Evolutionary conservation across 1,140 invertebrate species (phyloP), one percentile per base, ranked within the genome.

Genomic region (Drosophila bocki): DNA sequence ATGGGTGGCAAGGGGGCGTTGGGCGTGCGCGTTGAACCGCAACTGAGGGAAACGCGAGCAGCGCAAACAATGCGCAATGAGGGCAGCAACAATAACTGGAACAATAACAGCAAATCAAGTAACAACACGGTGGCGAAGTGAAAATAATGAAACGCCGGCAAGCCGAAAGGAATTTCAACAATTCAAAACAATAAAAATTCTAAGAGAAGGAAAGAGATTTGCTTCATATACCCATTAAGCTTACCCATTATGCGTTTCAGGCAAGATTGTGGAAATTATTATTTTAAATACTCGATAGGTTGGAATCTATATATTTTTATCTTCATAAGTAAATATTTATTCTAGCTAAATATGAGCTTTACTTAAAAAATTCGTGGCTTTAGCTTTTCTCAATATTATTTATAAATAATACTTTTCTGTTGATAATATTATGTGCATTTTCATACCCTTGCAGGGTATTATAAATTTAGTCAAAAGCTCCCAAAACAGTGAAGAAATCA

Each of bases 21-120:
- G 35, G 37, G 50, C 11, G 39, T 19, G 78, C 84, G 84, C 84
- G 84, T 88, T 84, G 65, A 84, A 88, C 80, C 84, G 78, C 85
- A 90, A 37, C 84, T 82, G 78, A 75, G 74, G 64, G 50, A 90
- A 84, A 63, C 80, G 84, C 84, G 81, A 80, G 82, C 75, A 75
- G 80, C 85, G 76, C 78, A 86, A 82, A 67, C 82, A 81, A 68
- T 74, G 54, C 68, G 70, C 68, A 72, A 72, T 74, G 69, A 60
- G 67, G 70, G 68, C 70, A 50, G 50, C 63, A 68, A 69, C 63
- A 70, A 70, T 69, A 45, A 53, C 75, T 65, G 47, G 41, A 58
- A 76, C 57, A 80, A 68, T 71, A 64, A 47, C 63, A 80, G 48
- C 62, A 82, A 77, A 78, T 85, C 82, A 85, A 75, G 75, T 60